Conservation (phyloP, 1,140 invertebrate species). For the Bacillus rossius region DNA sequence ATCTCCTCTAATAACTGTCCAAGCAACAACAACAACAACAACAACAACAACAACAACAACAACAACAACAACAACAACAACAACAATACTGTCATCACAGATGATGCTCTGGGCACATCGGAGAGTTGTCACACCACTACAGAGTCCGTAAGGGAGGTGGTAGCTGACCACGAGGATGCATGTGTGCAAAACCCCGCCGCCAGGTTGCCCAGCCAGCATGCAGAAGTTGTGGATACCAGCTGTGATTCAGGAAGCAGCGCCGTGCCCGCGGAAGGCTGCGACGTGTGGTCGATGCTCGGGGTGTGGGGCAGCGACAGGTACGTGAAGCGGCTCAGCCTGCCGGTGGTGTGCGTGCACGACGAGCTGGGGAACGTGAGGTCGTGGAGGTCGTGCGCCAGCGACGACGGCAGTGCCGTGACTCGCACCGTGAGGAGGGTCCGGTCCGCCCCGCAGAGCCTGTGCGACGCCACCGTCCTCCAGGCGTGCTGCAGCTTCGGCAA, state of each 20-base stretch:
- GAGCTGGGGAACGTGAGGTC: background rate
- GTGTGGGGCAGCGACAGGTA: background rate
- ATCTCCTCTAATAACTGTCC: background rate
- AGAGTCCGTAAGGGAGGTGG: too few species aligned
- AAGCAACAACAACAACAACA: background rate
- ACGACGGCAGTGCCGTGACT: background rate
- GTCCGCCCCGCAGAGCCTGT: slow-evolving; percentile 1
- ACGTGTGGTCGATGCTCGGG: background rate
- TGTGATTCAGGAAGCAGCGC: background rate
- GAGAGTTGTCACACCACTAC: too few species aligned
- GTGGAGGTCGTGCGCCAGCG: background rate
- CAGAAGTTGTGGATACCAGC: background rate
- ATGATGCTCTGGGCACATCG: background rate
- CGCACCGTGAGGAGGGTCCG: background rate
- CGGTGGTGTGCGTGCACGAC: background rate
- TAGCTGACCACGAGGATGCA: too few species aligned
- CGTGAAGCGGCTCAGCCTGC: background rate
- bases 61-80: background rate
- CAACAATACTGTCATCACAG: background rate
- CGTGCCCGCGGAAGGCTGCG: background rate
- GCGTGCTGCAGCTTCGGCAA: slow-evolving; percentile 6
- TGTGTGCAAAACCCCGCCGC: too few species aligned
- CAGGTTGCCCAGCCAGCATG: background rate
- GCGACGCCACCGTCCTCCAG: background rate
- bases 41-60: background rate